A percentile compares a stretch with the other conserved stretches of the same genome.
Evolutionary conservation across 1,140 invertebrate species (phyloP).

Genomic region (Chironomus tepperi): DNA sequence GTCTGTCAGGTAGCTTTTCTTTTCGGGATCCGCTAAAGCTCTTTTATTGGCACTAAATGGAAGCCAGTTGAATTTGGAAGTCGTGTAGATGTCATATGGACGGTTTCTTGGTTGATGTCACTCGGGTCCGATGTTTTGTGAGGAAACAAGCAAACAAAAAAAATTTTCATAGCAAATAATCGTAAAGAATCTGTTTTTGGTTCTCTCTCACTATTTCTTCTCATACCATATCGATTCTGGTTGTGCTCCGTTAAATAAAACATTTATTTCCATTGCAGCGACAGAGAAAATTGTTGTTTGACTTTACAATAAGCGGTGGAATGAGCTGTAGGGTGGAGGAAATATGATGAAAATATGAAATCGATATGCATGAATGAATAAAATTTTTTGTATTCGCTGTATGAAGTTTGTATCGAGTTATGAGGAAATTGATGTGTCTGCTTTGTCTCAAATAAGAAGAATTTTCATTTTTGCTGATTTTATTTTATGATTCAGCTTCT

Average conservation of each 20-base stretch:
- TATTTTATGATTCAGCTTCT: too few relatives aligned
- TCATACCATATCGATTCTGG: too few relatives aligned
- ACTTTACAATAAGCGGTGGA: not conserved
- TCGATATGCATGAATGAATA: not conserved
- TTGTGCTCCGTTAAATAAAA: not conserved
- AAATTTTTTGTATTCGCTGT: not conserved
- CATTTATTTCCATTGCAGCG: not conserved
- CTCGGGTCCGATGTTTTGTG: not conserved
- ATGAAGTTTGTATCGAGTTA: too few relatives aligned
- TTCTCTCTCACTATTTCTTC: not conserved
- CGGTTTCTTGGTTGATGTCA: too few relatives aligned
- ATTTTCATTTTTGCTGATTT: too few relatives aligned
- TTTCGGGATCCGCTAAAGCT: too few relatives aligned
- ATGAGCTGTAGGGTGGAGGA: not conserved
- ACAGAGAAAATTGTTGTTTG: not conserved
- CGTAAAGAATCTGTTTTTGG: conserved; percentile 4
- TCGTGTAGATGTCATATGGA: too few relatives aligned
- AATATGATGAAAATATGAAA: not conserved
- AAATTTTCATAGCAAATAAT: not conserved
- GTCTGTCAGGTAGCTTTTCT: too few relatives aligned
- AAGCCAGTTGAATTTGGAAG: too few relatives aligned
- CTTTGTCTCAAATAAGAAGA: too few relatives aligned
- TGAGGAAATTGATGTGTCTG: too few relatives aligned
- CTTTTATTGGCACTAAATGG: too few relatives aligned
- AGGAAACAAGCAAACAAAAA: not conserved